These are phyloP conservation scores for Hemichromis elongatus DNA, from an alignment of 2,113 vertebrate genomes.

Conservation along the genomic window DNA sequence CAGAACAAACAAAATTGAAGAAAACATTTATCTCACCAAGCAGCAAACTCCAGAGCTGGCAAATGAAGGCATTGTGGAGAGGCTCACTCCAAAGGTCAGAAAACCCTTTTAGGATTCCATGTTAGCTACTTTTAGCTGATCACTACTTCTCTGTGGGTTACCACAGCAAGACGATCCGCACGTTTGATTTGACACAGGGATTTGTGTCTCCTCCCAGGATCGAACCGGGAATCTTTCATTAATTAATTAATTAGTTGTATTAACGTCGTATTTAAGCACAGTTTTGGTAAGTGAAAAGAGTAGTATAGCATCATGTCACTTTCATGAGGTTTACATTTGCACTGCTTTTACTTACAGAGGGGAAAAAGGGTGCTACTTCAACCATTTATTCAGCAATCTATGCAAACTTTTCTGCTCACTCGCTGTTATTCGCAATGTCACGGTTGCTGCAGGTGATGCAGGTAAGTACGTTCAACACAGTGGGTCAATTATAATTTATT, in stretches of 20 bases:
- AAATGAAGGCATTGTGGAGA: not conserved
- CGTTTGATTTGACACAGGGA: not conserved
- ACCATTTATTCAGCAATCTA: not conserved
- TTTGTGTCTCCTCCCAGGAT: not conserved
- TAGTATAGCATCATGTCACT: not conserved
- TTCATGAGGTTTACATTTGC: not conserved
- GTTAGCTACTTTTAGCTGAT: not conserved
- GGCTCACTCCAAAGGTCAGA: not conserved
- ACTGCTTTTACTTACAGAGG: not conserved
- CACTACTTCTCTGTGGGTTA: not conserved
- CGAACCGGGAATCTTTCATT: not conserved
- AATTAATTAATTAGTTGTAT: not conserved
- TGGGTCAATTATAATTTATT: not conserved
- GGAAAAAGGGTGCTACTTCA: not conserved
- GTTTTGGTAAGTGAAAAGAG: not conserved
- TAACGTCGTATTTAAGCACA: not conserved
- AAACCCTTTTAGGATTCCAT: not conserved
- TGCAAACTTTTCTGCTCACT: not conserved
- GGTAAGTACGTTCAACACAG: not conserved
- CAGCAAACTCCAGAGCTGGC: not conserved
- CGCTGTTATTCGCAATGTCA: not conserved
- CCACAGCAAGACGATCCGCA: not conserved
- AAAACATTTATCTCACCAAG: not conserved
- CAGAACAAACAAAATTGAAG: not conserved
- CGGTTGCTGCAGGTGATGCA: not conserved